Evolutionary conservation across 1,140 invertebrate species (phyloP), one percentile per base, ranked within the genome.

Genomic region (Drosophila insularis): DNA sequence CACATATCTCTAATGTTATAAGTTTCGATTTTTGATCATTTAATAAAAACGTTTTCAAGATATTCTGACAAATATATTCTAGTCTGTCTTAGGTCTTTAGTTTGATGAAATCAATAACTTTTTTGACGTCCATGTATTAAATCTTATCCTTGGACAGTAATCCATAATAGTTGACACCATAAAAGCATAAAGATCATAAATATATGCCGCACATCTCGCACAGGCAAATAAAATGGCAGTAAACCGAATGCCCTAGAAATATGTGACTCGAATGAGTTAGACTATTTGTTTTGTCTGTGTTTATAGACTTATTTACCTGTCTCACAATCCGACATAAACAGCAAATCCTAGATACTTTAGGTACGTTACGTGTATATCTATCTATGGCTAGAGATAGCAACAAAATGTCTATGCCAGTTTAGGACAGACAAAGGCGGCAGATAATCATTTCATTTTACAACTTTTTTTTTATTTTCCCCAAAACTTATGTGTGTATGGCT

Each of bases 401-500:
- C 43, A 50, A 50, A 50, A 50, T 10, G 19, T 21, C 17, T 50
- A 19, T 50, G 17, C 17, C 17, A 50, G 17, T 11, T 21, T 19
- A 50, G 43, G 17, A 7, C 17, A 50, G 19, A 8, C 13, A 50
- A 4, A 50, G 82, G 87, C 82, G 71, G 71, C 73, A 89, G 84
- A 89, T 89, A 89, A 89, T 89, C 84, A 89, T 89, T 89, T 89
- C 77, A 89, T 81, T 89, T 89, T 89, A 89, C 78, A 90, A 90
- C 85, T 90, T 89, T 89, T 66, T 67, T 66, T 68, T 70, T 69
- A 32, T 27, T 46, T n/a, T 55, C 27, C 32, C 50, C 32, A 55
- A 67, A 59, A 67, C 46, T 59, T 78, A 37, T 61, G 35, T 61
- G 65, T 50, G 40, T 65, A 13, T 27, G 43, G 0, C 1, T 23